Percentiles rank a stretch among this genome's conserved stretches.
These are phyloP conservation scores for Dryococelus australis DNA, from an alignment of 2,888 invertebrate genomes.

Conservation along the genomic window DNA sequence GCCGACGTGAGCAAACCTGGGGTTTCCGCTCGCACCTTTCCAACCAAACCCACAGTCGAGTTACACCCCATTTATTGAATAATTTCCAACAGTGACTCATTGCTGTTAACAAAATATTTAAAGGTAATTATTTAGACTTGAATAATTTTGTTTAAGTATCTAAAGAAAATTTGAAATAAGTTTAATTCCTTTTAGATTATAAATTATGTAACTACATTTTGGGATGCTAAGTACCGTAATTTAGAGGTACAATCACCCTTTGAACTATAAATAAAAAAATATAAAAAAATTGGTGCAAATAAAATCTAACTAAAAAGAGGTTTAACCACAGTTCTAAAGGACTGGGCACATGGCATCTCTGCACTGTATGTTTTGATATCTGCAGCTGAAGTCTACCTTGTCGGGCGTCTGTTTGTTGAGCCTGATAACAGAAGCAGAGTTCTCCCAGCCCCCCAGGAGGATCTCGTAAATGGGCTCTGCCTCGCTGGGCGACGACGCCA, in stretches of 20 bases:
- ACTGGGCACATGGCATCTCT: too few species aligned
- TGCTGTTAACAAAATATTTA: not conserved
- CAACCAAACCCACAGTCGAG: not conserved
- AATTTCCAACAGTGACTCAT: not conserved
- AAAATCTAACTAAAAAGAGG: not conserved
- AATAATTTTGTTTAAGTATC: not conserved
- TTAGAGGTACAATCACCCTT: not conserved
- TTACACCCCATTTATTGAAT: not conserved
- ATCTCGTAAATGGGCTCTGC: slow-evolving; percentile 71
- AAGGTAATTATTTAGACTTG: not conserved
- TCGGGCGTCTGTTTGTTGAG: slow-evolving; percentile 69
- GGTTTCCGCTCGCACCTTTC: slow-evolving; percentile 65
- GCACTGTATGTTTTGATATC: not conserved
- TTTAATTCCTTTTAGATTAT: not conserved
- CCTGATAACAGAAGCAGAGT: slow-evolving; percentile 70
- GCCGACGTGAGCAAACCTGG: slow-evolving; percentile 65
- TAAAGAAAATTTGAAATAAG: not conserved
- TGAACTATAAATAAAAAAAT: too few species aligned
- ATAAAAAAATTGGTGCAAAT: too few species aligned
- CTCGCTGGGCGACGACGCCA: slow-evolving; percentile 64
- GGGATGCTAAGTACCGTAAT: too few species aligned
- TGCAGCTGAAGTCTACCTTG: slow-evolving; percentile 61
- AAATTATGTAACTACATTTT: not conserved
- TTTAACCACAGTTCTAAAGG: not conserved
- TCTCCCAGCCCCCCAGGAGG: slow-evolving; percentile 74